phyloP scores from a whole-genome alignment of 2,797 vertebrate genomes.

The Sphaeramia orbicularis region DNA sequence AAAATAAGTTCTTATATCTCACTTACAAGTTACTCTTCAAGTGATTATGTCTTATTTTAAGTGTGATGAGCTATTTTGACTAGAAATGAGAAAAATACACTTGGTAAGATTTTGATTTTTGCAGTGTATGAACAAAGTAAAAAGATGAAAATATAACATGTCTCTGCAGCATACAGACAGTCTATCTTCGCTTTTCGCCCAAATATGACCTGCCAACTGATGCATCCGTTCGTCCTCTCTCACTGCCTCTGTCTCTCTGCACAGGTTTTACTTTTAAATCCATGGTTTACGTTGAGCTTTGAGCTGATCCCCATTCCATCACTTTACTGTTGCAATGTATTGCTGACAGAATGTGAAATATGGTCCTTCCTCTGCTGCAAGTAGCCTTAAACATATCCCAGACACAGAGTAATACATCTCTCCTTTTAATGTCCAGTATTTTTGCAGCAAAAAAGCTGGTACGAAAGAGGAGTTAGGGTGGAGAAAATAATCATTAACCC shows the following conservation, averaged over 20 bases:
- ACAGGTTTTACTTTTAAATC: conserved; percentile 15
- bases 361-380: neutral
- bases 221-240: neutral
- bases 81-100: too few species aligned
- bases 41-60: too few species aligned
- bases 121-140: too few species aligned
- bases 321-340: neutral
- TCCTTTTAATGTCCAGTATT: neutral
- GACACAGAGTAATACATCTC: neutral
- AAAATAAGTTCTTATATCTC: too few species aligned
- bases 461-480: neutral
- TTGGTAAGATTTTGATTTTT: too few species aligned
- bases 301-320: too few species aligned
- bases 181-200: neutral
- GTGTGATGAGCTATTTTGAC: too few species aligned
- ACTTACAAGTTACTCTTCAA: too few species aligned
- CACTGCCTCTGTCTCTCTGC: conserved; percentile 1
- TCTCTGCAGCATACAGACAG: neutral
- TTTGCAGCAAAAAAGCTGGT: neutral
- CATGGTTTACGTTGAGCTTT: neutral
- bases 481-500: neutral
- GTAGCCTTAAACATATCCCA: neutral
- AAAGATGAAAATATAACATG: too few species aligned
- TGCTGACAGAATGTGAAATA: conserved; percentile 2
- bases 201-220: neutral